Conservation (phyloP, 2,888 invertebrate species). For the Furcula furcula region DNA sequence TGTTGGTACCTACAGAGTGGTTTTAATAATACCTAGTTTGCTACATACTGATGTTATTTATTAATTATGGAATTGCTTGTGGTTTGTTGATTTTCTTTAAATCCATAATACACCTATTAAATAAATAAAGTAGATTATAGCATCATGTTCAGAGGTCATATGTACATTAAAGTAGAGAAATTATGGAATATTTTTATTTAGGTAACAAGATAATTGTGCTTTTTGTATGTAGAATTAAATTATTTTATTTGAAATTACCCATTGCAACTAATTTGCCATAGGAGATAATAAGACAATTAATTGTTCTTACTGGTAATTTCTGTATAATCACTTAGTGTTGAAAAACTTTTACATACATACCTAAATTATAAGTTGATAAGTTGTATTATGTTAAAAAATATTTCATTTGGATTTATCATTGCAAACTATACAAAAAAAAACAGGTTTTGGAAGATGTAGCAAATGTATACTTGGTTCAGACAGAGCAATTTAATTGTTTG, state of each 20-base stretch:
- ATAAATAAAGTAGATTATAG: conserved; percentile 42
- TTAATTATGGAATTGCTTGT: conserved; percentile 77
- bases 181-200: conserved; percentile 31
- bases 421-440: too few relatives aligned
- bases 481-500: too few relatives aligned
- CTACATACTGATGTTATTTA: conserved; percentile 77
- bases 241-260: conserved; percentile 23
- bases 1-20: conserved; percentile 66
- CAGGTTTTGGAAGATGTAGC: too few relatives aligned
- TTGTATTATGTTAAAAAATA: too few relatives aligned
- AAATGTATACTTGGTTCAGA: too few relatives aligned
- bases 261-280: conserved; percentile 24
- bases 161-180: conserved; percentile 30
- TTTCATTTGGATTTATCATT: too few relatives aligned
- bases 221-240: conserved; percentile 42
- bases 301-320: background rate
- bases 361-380: too few relatives aligned
- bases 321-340: background rate
- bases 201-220: conserved; percentile 39
- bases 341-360: too few relatives aligned
- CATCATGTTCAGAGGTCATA: conserved; percentile 47
- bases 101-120: conserved; percentile 34
- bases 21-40: conserved; percentile 56
- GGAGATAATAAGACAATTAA: conserved; percentile 3
- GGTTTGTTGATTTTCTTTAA: conserved; percentile 72